Evolutionary conservation across 2,113 vertebrate species (phyloP), one percentile per base, ranked within the genome.

Genomic region (Aptenodytes patagonicus): DNA sequence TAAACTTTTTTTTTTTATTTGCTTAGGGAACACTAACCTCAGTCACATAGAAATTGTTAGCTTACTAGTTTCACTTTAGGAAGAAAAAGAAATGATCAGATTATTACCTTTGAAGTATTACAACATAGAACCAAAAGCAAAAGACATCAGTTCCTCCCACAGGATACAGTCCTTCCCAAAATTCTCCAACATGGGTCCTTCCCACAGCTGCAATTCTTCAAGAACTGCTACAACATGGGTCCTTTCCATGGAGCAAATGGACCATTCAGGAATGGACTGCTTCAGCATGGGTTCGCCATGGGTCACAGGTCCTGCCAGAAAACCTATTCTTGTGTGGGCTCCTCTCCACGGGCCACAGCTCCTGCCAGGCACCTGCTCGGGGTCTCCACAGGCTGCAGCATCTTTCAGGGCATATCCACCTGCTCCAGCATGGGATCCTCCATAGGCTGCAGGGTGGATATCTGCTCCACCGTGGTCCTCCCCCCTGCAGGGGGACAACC

Each of bases 381-480:
- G 6, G 8, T 57, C 16, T 77, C 49, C 16, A 29, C 3, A 47
- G 32, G 13, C 10, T 64, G 22, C 22, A 70, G 5, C 34, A n/a
- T 68, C 25, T 11, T 32, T 47, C 29, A 14, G 19, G 32, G 7
- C 26, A 57, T 7, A n/a, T 2, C 10, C 31, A 36, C 8, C 46
- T 68, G 8, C 14, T 72, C 10, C 9, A 4, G 49, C 5, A 6
- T 24, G 70, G 36, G 28, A 15, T 52, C 20, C 20, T 70, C n/a
- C 47, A 15, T 0, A 1, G 66, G 14, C 8, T 70, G 7, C 0
- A 0, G 6, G 11, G 15, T 20, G 31, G 66, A 17, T 10, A 8
- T 31, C 26, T 75, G 32, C 17, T 66, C 19, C 34, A 15, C 38
- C 11, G 3, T 15, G 24, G 11, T 21, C 36, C 9, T 20, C 16